These are phyloP conservation scores for Drosophila sordidula DNA, from an alignment of 2,888 invertebrate genomes.

Conservation along the genomic window DNA sequence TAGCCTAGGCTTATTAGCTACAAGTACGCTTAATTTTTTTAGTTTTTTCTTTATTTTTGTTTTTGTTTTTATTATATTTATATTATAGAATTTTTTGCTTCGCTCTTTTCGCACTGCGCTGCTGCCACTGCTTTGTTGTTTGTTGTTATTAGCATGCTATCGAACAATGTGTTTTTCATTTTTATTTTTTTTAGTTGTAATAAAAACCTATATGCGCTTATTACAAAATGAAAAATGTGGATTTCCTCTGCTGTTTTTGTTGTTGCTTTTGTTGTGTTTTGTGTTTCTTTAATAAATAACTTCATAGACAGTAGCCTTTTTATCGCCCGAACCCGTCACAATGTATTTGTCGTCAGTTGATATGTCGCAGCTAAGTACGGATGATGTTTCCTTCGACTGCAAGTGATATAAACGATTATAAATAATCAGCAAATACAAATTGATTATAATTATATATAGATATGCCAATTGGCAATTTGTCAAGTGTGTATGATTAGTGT, in stretches of 20 bases:
- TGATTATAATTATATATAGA: conserved; percentile 6
- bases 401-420: conserved; percentile 25
- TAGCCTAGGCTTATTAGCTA: conserved; percentile 77
- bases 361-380: conserved; percentile 99
- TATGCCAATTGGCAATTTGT: not conserved
- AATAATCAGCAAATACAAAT: conserved; percentile 13
- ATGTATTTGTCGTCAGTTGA: conserved; percentile 99
- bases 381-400: conserved; percentile 97
- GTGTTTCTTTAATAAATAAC: conserved; percentile 90
- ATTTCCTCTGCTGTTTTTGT: conserved; percentile 50
- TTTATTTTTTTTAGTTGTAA: conserved; percentile 56
- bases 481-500: not conserved
- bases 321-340: conserved; percentile 98
- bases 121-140: conserved; percentile 44
- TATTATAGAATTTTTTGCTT: conserved; percentile 76
- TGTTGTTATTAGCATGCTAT: conserved; percentile 48
- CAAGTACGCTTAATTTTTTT: conserved; percentile 76
- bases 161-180: conserved; percentile 52
- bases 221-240: conserved; percentile 77
- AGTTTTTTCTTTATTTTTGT: conserved; percentile 54
- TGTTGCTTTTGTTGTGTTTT: conserved; percentile 28
- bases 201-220: conserved; percentile 80
- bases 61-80: conserved; percentile 53
- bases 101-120: conserved; percentile 53
- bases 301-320: conserved; percentile 98